phyloP scores from a whole-genome alignment of 2,797 vertebrate species.

The Megalops cyprinoides region DNA sequence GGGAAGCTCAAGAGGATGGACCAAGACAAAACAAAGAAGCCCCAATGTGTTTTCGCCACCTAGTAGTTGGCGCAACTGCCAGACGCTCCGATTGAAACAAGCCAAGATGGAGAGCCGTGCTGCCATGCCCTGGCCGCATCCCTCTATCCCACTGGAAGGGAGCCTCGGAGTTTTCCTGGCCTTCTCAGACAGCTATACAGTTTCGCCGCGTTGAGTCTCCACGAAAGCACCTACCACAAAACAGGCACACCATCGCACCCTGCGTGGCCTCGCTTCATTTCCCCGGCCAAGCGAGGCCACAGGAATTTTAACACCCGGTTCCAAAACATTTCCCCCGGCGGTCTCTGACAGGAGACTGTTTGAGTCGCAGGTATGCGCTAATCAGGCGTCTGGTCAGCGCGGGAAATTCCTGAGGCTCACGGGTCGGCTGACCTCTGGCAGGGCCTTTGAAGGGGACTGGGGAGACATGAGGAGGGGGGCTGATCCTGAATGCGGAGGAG shows the following conservation, averaged over 20 bases:
- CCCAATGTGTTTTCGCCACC: not conserved
- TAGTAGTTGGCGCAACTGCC: not conserved
- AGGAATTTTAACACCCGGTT: conserved; percentile 55
- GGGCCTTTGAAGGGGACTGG: not conserved
- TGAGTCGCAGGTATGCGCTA: conserved; percentile 55
- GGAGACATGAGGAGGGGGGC: not conserved
- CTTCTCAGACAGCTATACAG: not conserved
- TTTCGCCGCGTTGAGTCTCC: not conserved
- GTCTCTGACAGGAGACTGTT: conserved; percentile 45
- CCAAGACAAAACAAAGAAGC: not conserved
- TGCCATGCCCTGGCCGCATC: too few species aligned
- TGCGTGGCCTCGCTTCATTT: not conserved
- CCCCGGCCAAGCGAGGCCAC: conserved; percentile 6
- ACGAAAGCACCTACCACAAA: not conserved
- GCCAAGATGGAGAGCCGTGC: not conserved
- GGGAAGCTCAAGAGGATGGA: conserved; percentile 17
- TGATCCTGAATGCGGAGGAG: not conserved
- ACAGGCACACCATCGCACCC: not conserved
- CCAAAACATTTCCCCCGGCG: conserved; percentile 43
- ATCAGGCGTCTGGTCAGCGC: conserved; percentile 43
- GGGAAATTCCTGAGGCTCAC: conserved; percentile 18
- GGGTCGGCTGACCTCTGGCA: conserved; percentile 23
- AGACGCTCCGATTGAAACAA: not conserved
- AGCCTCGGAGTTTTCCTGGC: not conserved
- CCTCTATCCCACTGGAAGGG: not conserved